Conservation (phyloP, 2,888 invertebrate genomes). For the Zaprionus obscuricornis region DNA sequence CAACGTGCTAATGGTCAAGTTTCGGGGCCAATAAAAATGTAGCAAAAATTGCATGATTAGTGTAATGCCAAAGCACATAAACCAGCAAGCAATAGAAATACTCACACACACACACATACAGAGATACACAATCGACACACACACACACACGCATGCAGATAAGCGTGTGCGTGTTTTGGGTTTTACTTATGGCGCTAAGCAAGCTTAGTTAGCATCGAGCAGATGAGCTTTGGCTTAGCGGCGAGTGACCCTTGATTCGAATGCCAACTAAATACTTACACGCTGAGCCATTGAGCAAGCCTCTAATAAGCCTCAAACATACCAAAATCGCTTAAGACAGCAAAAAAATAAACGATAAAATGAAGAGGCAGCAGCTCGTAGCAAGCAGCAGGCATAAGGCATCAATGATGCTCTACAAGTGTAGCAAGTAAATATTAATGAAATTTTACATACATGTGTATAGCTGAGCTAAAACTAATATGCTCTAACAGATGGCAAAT, state of each 20-base stretch:
- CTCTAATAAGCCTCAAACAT: constrained; percentile 35
- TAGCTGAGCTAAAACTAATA: no score
- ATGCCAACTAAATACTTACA: constrained; percentile 52
- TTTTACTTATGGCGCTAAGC: constrained; percentile 21
- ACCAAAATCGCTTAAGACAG: constrained; percentile 53
- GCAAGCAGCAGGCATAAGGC: no score
- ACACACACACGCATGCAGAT: constrained; percentile 5
- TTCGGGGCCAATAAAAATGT: constrained; percentile 52
- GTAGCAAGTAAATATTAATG: no score
- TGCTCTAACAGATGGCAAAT: no score
- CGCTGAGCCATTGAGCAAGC: constrained; percentile 27
- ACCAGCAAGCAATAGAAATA: constrained; percentile 34
- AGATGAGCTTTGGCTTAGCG: constrained; percentile 9
- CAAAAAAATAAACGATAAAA: constrained; percentile 41
- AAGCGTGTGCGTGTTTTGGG: background rate
- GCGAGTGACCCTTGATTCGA: constrained; percentile 30
- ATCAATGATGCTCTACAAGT: background rate
- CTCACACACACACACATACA: constrained; percentile 12
- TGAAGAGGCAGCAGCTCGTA: no score
- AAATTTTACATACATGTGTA: no score
- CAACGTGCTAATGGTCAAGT: constrained; percentile 64
- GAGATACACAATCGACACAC: no score
- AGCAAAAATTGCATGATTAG: constrained; percentile 67
- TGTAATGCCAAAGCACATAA: constrained; percentile 61
- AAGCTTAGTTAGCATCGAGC: constrained; percentile 27